Evolutionary conservation across 2,888 invertebrate genomes (phyloP).

Genomic region (Abrostola tripartita): DNA sequence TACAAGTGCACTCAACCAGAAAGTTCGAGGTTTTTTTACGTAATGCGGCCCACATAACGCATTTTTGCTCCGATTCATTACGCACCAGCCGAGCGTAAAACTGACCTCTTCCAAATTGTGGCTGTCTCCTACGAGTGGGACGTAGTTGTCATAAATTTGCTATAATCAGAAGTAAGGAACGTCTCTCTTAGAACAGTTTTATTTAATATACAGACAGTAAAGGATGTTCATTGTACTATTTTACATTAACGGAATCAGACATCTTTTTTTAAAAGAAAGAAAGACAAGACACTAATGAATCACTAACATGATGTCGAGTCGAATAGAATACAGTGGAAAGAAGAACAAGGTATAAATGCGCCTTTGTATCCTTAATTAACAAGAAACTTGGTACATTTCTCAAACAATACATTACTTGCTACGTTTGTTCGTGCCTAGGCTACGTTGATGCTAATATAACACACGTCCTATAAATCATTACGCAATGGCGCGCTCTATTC

Average conservation of each 20-base stretch:
- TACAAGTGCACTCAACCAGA: constrained; percentile 79
- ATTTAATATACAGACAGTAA: constrained; percentile 3
- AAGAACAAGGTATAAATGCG: constrained; percentile 21
- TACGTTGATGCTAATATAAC: constrained; percentile 5
- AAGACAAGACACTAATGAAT: constrained; percentile 22
- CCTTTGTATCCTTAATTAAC: constrained; percentile 48
- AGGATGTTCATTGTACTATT: background rate
- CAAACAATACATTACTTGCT: constrained; percentile 35
- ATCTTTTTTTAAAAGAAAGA: constrained; percentile 18
- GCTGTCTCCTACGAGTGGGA: constrained; percentile 50
- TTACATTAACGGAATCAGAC: background rate
- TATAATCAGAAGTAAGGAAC: constrained; percentile 12
- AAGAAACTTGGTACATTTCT: constrained; percentile 38
- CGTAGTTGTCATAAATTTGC: constrained; percentile 23
- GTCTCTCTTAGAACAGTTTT: constrained; percentile 3
- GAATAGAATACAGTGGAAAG: constrained; percentile 17
- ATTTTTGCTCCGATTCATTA: constrained; percentile 73
- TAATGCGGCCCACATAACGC: constrained; percentile 76
- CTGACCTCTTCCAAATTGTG: constrained; percentile 63
- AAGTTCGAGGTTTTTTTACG: constrained; percentile 77
- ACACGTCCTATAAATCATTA: constrained; percentile 14
- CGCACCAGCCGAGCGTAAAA: constrained; percentile 67
- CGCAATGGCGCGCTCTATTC: constrained; percentile 18
- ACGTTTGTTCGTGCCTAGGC: constrained; percentile 14
- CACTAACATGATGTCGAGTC: constrained; percentile 21